Evolutionary conservation across 2,888 invertebrate genomes (phyloP).

Genomic region (Agrochola circellaris): DNA sequence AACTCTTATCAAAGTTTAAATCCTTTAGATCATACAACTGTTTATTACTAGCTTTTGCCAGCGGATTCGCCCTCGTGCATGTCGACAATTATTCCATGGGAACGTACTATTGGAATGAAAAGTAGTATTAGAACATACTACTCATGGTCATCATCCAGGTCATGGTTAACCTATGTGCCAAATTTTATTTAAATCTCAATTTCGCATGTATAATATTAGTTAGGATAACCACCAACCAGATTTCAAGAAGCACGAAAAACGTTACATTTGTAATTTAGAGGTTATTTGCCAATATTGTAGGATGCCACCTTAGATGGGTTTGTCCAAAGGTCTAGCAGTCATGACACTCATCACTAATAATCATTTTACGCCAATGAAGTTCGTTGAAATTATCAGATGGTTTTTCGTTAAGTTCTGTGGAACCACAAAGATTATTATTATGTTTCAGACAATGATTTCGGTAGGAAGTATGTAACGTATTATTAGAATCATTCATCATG

Average conservation of each 20-base stretch:
- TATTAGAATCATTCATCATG: conserved; percentile 8
- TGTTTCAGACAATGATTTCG: conserved; percentile 27
- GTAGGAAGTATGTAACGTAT: conserved; percentile 10
- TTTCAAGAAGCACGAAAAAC: neutral
- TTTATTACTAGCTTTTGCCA: neutral
- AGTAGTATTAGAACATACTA: too few species aligned
- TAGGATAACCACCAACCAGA: neutral
- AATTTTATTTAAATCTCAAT: too few species aligned
- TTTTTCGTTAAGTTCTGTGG: conserved; percentile 10
- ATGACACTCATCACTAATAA: neutral
- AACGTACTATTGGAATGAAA: too few species aligned
- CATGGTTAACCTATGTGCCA: too few species aligned
- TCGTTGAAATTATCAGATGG: neutral
- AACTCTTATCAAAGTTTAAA: neutral
- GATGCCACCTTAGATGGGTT: neutral
- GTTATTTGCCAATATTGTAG: neutral
- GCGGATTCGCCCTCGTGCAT: too few species aligned
- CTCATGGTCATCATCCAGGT: too few species aligned
- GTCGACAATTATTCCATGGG: too few species aligned
- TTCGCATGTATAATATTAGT: too few species aligned
- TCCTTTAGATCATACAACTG: neutral
- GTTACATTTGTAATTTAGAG: neutral
- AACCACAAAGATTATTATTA: conserved; percentile 8
- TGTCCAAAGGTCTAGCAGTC: neutral
- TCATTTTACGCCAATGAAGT: neutral